Base-by-base conservation (phyloP, 2,797 vertebrate species). In the Xiphophorus birchmanni region DNA sequence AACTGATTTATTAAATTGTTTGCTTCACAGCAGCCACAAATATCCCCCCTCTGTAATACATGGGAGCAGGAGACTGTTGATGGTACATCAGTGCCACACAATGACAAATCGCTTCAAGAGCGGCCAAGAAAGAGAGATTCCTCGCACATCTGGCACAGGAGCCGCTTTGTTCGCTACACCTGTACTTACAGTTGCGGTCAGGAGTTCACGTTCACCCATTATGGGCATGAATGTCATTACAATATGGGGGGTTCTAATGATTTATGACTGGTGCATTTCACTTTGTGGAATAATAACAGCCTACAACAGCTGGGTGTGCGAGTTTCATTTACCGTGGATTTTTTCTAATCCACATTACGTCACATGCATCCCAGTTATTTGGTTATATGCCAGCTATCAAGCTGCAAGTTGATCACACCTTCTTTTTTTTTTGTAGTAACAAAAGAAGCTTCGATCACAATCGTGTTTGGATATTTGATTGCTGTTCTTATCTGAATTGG, bases 1-100 rank as follows among this genome's bases (percentile, higher is more conserved):
- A 90, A 86, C 85, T 93, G 93, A 95, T 95, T 95, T 95, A 94
- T 95, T 88, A 92, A 94, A 95, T 86, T 89, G 88, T 91, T 92
- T 89, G 83, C 87, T 88, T 93, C 88, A 74, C 88, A 89, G 86
- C 86, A 84, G 86, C 88, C 78, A 80, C 92, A 91, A 90, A 94
- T 91, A 92, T 88, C 23, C 21, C 21, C 21, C 2, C 21, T 77
- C 78, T 1, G 79, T 88, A 89, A 93, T 90, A 92, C 85, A 87
- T 86, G 60, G 45, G 77, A 81, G 85, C 84, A 72, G 81, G 85
- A 91, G 90, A 92, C 80, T 84, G 89, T 89, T 84, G 86, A 92
- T 86, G 82, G 76, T 87, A 84, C 80, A 86, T 84, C 69, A 15
- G 76, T 84, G 86, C 84, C 77, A 80, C 85, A 77, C 82, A 85